These are phyloP conservation scores for Crematogaster levior DNA, from an alignment of 2,888 invertebrate species.

Conservation along the genomic window DNA sequence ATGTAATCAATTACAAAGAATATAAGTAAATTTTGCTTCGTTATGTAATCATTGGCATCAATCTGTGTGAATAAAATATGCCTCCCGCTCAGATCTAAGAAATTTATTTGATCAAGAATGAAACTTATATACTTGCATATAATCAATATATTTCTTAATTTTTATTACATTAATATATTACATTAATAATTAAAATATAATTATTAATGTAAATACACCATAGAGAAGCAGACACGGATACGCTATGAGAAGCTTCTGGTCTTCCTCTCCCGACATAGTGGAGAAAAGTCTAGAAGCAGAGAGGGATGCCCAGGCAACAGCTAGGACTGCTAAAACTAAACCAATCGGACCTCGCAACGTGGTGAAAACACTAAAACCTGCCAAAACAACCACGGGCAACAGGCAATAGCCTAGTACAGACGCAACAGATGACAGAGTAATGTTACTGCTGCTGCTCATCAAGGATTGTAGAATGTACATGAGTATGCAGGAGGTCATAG, in stretches of 20 bases:
- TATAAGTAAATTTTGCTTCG: not conserved
- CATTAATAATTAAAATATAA: slow-evolving; percentile 93
- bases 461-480: slow-evolving; percentile 95
- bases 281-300: slow-evolving; percentile 97
- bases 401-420: slow-evolving; percentile 97
- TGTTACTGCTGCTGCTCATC: slow-evolving; percentile 92
- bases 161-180: no score
- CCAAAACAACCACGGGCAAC: slow-evolving; percentile 95
- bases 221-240: slow-evolving; percentile 97
- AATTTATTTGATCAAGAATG: not conserved
- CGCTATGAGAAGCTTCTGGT: slow-evolving; percentile 94
- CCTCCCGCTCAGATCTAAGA: not conserved
- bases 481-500: slow-evolving; percentile 94
- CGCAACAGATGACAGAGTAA: slow-evolving; percentile 92
- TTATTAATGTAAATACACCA: slow-evolving; percentile 96
- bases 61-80: not conserved
- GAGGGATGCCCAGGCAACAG: slow-evolving; percentile 95
- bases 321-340: slow-evolving; percentile 89
- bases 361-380: slow-evolving; percentile 92
- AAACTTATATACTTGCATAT: not conserved
- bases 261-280: slow-evolving; percentile 94
- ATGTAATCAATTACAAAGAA: not conserved
- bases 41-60: not conserved
- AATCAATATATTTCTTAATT: not conserved
- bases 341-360: slow-evolving; percentile 92